Percentiles rank a stretch among this genome's conserved stretches.
Conservation (phyloP, 2,113 vertebrate genomes). For the Sminthopsis crassicaudata region DNA sequence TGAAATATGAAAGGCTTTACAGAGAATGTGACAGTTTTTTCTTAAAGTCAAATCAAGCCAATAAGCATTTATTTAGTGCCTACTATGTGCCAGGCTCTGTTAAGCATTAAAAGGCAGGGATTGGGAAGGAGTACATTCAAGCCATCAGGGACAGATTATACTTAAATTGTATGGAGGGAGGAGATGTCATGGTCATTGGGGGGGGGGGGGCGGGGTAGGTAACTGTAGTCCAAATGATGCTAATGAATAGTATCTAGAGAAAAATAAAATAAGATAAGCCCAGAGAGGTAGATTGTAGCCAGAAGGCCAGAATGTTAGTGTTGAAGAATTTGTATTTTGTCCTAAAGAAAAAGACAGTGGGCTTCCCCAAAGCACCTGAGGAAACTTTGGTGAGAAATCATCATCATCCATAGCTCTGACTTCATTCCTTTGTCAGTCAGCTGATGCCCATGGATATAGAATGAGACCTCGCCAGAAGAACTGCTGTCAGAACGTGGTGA, state of each 20-base stretch:
- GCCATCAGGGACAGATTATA: neutral
- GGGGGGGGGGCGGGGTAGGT: too few species aligned
- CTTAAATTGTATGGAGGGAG: neutral
- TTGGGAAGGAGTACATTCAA: neutral
- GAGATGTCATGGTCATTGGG: neutral
- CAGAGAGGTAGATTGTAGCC: neutral
- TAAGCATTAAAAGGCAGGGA: neutral
- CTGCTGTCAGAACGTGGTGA: too few species aligned
- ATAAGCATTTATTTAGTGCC: neutral
- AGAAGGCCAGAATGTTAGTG: neutral
- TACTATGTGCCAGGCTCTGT: neutral
- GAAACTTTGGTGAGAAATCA: neutral
- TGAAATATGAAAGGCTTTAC: neutral
- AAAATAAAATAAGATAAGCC: neutral
- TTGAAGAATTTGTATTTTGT: neutral
- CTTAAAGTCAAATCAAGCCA: neutral
- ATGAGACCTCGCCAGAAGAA: neutral
- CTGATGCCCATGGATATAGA: neutral
- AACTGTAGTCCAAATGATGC: neutral
- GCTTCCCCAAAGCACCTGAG: neutral
- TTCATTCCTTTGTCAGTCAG: neutral
- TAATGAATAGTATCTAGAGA: neutral
- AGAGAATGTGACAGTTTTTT: neutral
- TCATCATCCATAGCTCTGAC: rapidly evolving
- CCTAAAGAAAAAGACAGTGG: neutral